Evolutionary conservation across 2,113 vertebrate species (phyloP).

Genomic region (Semnornis frantzii): DNA sequence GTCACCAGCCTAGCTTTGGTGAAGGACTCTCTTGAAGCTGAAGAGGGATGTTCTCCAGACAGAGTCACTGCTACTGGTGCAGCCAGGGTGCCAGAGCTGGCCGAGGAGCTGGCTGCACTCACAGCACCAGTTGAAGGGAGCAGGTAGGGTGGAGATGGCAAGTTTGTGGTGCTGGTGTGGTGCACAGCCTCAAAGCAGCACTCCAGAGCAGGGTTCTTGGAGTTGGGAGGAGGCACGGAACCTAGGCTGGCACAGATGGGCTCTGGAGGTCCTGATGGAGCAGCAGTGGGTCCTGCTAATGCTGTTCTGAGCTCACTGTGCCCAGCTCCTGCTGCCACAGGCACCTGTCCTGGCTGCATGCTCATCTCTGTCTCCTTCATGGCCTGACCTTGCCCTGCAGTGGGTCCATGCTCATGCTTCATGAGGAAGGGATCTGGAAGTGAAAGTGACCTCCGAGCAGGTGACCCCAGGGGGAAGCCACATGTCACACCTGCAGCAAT

Average conservation of each 20-base stretch:
- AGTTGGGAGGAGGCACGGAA: not conserved
- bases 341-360: not conserved
- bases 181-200: not conserved
- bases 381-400: not conserved
- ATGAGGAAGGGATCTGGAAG: not conserved
- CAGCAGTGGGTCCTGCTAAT: accelerated
- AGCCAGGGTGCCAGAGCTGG: not conserved
- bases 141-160: not conserved
- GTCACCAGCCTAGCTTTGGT: accelerated
- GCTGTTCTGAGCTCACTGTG: not conserved
- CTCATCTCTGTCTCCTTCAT: not conserved
- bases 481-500: not conserved
- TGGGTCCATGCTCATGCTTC: not conserved
- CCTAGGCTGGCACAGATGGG: not conserved
- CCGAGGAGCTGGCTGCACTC: not conserved
- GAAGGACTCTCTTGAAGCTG: not conserved
- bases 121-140: not conserved
- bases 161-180: accelerated
- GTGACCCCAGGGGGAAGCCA: not conserved
- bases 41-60: not conserved
- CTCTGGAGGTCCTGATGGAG: not conserved
- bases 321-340: not conserved
- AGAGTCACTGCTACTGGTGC: not conserved
- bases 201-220: accelerated
- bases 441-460: not conserved